phyloP scores from a whole-genome alignment of 2,888 invertebrate species.

The Nymphalis polychloros region DNA sequence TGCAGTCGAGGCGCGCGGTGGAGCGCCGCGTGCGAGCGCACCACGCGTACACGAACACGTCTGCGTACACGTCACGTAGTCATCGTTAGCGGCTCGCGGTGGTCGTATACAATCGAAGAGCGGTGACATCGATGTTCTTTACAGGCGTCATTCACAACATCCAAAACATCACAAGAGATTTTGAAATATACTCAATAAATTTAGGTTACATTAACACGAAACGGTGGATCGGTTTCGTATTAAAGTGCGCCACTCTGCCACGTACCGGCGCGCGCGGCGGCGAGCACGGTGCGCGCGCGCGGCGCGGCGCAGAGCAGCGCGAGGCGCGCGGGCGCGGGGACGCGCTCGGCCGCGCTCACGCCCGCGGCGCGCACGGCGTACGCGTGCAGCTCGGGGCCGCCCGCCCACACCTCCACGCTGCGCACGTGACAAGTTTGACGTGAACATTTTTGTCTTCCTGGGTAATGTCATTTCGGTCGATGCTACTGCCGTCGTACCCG shows the following conservation, averaged over 20 bases:
- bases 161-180: too few species aligned
- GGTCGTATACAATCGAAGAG: not conserved
- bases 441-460: not conserved
- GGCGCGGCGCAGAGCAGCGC: conserved; percentile 86
- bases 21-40: conserved; percentile 85
- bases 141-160: too few species aligned
- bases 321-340: conserved; percentile 77
- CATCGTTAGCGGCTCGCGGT: not conserved
- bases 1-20: conserved; percentile 92
- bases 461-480: too few species aligned
- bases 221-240: too few species aligned
- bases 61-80: conserved; percentile 55
- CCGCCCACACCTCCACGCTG: conserved; percentile 93
- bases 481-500: conserved; percentile 49
- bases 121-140: not conserved
- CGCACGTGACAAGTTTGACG: too few species aligned
- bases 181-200: too few species aligned
- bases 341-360: conserved; percentile 88
- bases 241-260: too few species aligned
- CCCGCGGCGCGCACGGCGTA: conserved; percentile 87
- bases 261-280: conserved; percentile 1
- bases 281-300: conserved; percentile 85
- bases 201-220: too few species aligned
- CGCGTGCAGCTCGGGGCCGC: conserved; percentile 91
- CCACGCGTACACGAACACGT: conserved; percentile 95